These are phyloP conservation scores for Struthidea cinerea DNA, from an alignment of 2,113 vertebrate genomes.

Conservation along the genomic window DNA sequence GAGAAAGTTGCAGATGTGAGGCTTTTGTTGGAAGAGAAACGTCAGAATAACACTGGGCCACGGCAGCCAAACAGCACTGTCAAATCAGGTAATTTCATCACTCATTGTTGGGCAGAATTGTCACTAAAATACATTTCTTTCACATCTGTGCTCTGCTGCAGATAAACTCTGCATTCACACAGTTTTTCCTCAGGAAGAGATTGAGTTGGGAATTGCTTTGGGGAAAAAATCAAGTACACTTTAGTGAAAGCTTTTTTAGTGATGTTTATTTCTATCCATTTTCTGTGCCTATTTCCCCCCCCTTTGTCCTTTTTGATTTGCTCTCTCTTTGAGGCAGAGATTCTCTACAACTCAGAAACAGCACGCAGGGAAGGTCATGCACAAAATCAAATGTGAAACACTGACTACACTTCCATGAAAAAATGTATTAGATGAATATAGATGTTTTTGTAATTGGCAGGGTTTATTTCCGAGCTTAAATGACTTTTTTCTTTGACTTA, in stretches of 20 bases:
- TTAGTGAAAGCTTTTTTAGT: not conserved
- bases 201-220: not conserved
- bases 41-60: conserved; percentile 77
- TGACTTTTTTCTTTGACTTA: not conserved
- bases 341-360: not conserved
- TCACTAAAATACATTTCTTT: not conserved
- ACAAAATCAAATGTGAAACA: not conserved
- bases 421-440: not conserved
- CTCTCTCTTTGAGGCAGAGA: not conserved
- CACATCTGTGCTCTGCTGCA: not conserved
- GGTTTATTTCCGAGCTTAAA: not conserved
- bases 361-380: not conserved
- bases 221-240: not conserved
- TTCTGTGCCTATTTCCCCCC: not conserved
- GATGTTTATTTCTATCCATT: not conserved
- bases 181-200: not conserved
- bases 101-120: not conserved
- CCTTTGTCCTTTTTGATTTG: not conserved
- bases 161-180: not conserved
- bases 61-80: conserved; percentile 61
- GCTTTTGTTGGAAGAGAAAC: conserved; percentile 91
- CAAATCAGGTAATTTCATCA: conserved; percentile 79
- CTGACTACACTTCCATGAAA: not conserved
- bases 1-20: conserved; percentile 88
- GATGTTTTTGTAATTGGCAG: not conserved